Evolutionary conservation across 2,888 invertebrate species (phyloP), one percentile per base, ranked within the genome.

Genomic region (Axea sp.): DNA sequence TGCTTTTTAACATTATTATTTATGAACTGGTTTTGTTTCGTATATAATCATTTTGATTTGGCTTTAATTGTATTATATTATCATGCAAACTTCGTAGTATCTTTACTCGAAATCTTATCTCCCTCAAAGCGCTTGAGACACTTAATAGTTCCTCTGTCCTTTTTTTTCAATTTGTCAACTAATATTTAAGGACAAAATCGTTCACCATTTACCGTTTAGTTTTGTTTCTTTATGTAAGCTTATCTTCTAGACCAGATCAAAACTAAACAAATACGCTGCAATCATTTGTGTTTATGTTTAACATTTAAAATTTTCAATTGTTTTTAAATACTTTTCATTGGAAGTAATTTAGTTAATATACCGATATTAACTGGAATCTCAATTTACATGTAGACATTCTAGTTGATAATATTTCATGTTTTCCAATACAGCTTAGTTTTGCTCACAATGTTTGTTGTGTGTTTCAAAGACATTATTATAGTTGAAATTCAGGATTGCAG

Each of bases 381-480:
- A 19, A 15, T 4, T 19, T 19, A 19, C 19, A 19, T 3, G n/a
- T n/a, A n/a, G n/a, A n/a, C n/a, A 33, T 51, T 43, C 17, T 8
- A 12, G 9, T 51, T 53, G 43, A 53, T 51, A 64, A 65, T 49
- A 67, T 49, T 57, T 47, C 49, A 57, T 55, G 41, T 59, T 59
- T 47, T 51, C 39, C 39, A 22, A 59, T 68, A 59, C 49, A 59
- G 49, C 51, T 68, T 43, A 41, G 35, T 59, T 49, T 15, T 11
- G 11, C 59, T 43, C 51, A 59, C 59, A 59, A 28, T 68, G 49
- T 68, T 59, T 68, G 9, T 45, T 8, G 22, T 43, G 45, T 60
- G 59, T 64, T 73, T 68, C 59, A 64, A 68, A 68, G 59, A 68
- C 45, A 47, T 73, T 68, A 64, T 68, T 59, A 47, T 57, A 62